phyloP scores from a whole-genome alignment of 2,113 vertebrate genomes.

The Agelaius phoeniceus region DNA sequence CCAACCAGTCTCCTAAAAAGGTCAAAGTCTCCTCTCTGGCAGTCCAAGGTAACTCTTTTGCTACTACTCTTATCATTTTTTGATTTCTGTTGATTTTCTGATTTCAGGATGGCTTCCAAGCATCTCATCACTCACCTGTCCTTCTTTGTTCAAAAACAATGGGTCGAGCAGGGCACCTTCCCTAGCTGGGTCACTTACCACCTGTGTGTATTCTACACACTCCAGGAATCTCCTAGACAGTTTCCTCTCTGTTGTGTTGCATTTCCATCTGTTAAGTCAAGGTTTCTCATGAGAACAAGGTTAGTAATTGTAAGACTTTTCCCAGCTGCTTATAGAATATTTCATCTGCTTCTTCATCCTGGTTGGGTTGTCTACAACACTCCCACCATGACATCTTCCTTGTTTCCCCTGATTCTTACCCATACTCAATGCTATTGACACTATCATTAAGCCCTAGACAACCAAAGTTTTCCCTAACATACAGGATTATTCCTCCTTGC shows the following conservation, averaged over 20 bases:
- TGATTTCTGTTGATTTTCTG: not conserved
- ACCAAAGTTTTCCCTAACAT: not conserved
- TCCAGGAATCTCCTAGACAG: not conserved
- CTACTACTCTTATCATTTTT: not conserved
- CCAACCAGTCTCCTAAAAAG: not conserved
- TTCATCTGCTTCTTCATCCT: not conserved
- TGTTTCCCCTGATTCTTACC: not conserved
- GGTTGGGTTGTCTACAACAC: not conserved
- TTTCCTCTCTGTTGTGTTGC: not conserved
- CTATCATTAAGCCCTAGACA: not conserved
- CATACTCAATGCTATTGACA: not conserved
- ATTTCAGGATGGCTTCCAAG: accelerated
- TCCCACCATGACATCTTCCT: not conserved
- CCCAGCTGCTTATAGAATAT: not conserved
- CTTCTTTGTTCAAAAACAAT: not conserved
- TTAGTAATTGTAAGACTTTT: accelerated
- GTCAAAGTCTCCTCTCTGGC: not conserved
- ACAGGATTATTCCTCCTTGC: not conserved
- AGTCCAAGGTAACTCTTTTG: not conserved
- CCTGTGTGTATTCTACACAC: not conserved
- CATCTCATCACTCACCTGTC: not conserved
- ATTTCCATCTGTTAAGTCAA: not conserved
- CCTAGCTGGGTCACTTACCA: not conserved
- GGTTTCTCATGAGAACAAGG: not conserved
- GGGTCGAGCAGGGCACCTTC: not conserved